Percentiles rank a stretch among this genome's conserved stretches.
These are phyloP conservation scores for Trissolcus brochymenae DNA, from an alignment of 2,888 invertebrate species.

Conservation along the genomic window DNA sequence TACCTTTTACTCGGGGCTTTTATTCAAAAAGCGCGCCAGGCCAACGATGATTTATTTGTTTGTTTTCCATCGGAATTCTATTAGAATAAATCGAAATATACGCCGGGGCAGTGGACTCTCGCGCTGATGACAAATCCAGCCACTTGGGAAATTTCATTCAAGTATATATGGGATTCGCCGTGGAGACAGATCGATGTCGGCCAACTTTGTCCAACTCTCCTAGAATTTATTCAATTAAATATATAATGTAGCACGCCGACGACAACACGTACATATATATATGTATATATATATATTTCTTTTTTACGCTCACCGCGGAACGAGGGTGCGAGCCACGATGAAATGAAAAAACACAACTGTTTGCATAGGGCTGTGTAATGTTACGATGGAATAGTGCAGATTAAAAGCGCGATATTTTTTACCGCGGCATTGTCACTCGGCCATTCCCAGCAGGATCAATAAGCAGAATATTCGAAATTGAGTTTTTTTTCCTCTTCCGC, in stretches of 20 bases:
- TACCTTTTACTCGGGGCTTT: conserved; percentile 29
- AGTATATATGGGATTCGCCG: conserved; percentile 38
- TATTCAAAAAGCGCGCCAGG: conserved; percentile 28
- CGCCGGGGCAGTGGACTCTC: conserved; percentile 34
- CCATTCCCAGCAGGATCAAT: conserved; percentile 27
- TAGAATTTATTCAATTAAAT: conserved; percentile 47
- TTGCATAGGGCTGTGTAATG: conserved; percentile 14
- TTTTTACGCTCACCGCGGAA: conserved; percentile 2
- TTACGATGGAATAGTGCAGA: conserved; percentile 21
- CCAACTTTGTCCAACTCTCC: conserved; percentile 43
- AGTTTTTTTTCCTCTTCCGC: conserved; percentile 13
- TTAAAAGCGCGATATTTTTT: conserved; percentile 43
- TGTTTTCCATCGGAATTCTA: conserved; percentile 51
- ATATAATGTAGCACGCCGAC: conserved; percentile 14
- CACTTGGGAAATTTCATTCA: conserved; percentile 56
- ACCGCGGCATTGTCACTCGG: conserved; percentile 13
- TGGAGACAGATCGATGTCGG: conserved; percentile 33
- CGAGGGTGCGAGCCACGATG: neutral
- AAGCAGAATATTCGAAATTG: conserved; percentile 35
- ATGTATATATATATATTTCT: neutral
- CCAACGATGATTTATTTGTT: conserved; percentile 51
- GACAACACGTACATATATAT: too few relatives aligned
- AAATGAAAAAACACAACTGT: conserved; percentile 7
- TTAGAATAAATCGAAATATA: conserved; percentile 56
- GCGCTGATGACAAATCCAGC: conserved; percentile 49